Percentiles rank a stretch among this genome's conserved stretches.
These are phyloP conservation scores for Crypturellus undulatus DNA, from an alignment of 2,113 vertebrate species.

Conservation along the genomic window DNA sequence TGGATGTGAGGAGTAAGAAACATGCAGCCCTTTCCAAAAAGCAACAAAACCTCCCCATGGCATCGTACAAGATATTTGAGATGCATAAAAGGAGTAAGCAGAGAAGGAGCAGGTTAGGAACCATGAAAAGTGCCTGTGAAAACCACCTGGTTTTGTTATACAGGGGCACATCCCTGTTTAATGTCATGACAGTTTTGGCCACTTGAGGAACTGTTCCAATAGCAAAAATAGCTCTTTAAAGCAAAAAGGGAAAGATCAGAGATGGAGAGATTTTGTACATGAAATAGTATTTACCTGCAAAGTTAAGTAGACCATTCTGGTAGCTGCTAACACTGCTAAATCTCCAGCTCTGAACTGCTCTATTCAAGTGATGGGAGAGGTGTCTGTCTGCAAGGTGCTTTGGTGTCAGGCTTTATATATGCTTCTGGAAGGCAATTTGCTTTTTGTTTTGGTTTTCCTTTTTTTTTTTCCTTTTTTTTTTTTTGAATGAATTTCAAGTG, in stretches of 20 bases:
- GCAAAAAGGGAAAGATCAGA: background rate
- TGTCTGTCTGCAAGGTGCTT: slow-evolving; percentile 44
- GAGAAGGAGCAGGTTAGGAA: slow-evolving; percentile 8
- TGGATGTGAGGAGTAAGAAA: background rate
- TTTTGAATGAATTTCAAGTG: slow-evolving; percentile 48
- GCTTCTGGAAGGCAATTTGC: slow-evolving; percentile 58
- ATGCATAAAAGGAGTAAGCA: background rate
- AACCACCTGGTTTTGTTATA: background rate
- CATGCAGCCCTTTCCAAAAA: background rate
- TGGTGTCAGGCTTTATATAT: slow-evolving; percentile 65
- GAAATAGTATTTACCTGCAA: slow-evolving; percentile 54
- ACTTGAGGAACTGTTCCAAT: rapidly evolving
- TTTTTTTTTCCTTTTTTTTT: background rate
- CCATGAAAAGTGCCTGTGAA: background rate
- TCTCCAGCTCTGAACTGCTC: background rate
- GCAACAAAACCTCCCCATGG: background rate
- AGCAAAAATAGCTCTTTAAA: background rate
- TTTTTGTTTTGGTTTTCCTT: slow-evolving; percentile 17
- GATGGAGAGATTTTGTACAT: background rate
- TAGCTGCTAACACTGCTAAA: background rate
- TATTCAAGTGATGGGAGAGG: background rate
- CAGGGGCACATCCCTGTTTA: background rate
- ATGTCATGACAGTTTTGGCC: background rate
- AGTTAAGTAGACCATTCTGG: slow-evolving; percentile 61
- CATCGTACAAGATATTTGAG: rapidly evolving